Percentiles rank a stretch among this genome's conserved stretches.
Conservation (phyloP, 2,888 invertebrate genomes). For the Mycalesis mineus region DNA sequence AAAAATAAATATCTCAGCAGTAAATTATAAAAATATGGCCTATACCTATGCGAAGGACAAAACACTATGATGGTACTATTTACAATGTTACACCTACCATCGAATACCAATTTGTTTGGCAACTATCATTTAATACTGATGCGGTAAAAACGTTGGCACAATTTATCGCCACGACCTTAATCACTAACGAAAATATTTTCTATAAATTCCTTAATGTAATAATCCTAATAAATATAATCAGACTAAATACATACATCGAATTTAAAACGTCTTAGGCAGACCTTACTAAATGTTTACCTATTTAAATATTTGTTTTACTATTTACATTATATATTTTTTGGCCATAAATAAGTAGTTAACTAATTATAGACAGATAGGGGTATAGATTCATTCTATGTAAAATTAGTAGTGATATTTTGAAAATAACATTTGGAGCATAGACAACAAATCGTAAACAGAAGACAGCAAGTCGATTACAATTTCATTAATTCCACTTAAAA, state of each 20-base stretch:
- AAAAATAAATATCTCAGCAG: conserved; percentile 62
- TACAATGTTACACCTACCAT: conserved; percentile 68
- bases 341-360: conserved; percentile 42
- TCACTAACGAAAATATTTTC: conserved; percentile 64
- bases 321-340: conserved; percentile 60
- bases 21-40: conserved; percentile 48
- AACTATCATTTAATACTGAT: conserved; percentile 76
- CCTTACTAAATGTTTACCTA: conserved; percentile 52
- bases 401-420: conserved; percentile 36
- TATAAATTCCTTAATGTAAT: conserved; percentile 60
- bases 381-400: conserved; percentile 51
- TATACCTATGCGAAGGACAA: conserved; percentile 43
- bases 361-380: conserved; percentile 44
- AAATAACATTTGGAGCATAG: conserved; percentile 14
- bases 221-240: conserved; percentile 54
- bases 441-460: conserved; percentile 9
- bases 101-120: conserved; percentile 68
- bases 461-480: background rate
- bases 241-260: conserved; percentile 72
- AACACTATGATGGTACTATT: conserved; percentile 62
- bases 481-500: background rate
- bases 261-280: conserved; percentile 74
- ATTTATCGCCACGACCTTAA: conserved; percentile 61
- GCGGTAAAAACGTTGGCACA: conserved; percentile 79
- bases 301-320: conserved; percentile 52